Conservation (phyloP, 2,113 vertebrate genomes). For the Lathamus discolor region DNA sequence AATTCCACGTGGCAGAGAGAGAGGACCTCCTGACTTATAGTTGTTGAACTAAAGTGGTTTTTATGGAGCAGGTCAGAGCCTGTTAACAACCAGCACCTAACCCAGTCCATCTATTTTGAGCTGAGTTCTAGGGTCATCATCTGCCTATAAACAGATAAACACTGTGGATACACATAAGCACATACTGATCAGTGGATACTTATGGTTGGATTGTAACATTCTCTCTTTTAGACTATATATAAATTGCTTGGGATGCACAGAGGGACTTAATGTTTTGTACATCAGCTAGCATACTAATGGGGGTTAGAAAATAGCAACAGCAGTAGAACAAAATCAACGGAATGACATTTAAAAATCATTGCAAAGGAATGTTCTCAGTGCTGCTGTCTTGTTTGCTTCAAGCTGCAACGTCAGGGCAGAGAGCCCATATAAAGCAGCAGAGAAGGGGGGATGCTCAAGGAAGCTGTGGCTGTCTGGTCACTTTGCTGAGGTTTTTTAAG, state of each 20-base stretch:
- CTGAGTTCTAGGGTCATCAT: neutral
- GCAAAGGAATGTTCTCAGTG: conserved; percentile 60
- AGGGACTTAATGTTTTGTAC: conserved; percentile 10
- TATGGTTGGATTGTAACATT: neutral
- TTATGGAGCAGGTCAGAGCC: neutral
- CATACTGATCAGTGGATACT: neutral
- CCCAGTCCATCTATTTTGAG: neutral
- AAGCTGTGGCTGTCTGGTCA: conserved; percentile 16
- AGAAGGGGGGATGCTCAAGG: neutral
- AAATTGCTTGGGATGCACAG: conserved; percentile 2
- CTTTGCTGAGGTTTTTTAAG: neutral
- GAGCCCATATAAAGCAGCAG: conserved; percentile 24
- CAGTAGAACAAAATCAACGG: neutral
- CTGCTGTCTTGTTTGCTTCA: conserved; percentile 41
- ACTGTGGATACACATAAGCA: neutral
- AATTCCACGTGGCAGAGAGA: neutral
- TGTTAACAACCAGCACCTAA: neutral
- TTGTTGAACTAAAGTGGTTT: neutral
- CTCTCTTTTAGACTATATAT: neutral
- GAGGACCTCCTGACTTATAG: neutral
- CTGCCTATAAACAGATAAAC: neutral
- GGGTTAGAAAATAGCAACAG: conserved; percentile 31
- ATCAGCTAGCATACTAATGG: neutral
- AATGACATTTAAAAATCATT: conserved; percentile 62
- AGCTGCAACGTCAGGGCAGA: neutral